Evolutionary conservation across 2,888 invertebrate genomes (phyloP), one percentile per base, ranked within the genome.

Genomic region (Dicroscelio sp.): DNA sequence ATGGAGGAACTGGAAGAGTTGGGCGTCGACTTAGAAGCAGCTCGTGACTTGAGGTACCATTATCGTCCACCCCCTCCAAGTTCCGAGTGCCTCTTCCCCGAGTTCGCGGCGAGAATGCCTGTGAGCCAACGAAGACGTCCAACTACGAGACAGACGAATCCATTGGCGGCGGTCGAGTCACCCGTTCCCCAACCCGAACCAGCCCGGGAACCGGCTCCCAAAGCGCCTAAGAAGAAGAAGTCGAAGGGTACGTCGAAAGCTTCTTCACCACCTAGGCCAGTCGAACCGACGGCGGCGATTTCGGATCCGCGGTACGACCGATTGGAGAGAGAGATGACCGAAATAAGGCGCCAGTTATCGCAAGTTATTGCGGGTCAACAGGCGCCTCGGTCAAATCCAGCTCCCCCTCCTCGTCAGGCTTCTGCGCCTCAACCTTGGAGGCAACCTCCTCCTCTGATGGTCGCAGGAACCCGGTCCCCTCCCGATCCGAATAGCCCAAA

Each of bases 1-100:
- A 55, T 75, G 17, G 76, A 38, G 3, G 58, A 78, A 38, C 58
- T 75, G 35, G 58, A 75, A 31, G 58, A 5, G 2, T 20, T 75
- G 12, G 75, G 58, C 14, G 3, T 8, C 0, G 58, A 75, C 0
- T 25, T 75, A 2, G 33, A 75, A 33, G 23, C 2, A 1, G 27
- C 71, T 1, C 3, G 3, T 2, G 4, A 27, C 14, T 12, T 71
- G 1, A 1, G 20, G 14, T 4, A 30, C 20, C 12, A 43, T 17
- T 71, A 71, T 38, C 1, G 2, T 6, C 71, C 71, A 5, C 71
- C 48, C 14, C 43, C 25, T 8, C 5, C 38, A n/a, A n/a, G 25
- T 17, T 5, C n/a, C 2, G 23, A 69, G 25, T 23, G n/a, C 17
- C 10, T 69, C 14, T n/a, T 69, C 6, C 69, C 69, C 6, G 69